These are phyloP conservation scores for Epizoanthus rinbou DNA, from an alignment of 92 coral and sea anemone genomes.

Conservation along the genomic window DNA sequence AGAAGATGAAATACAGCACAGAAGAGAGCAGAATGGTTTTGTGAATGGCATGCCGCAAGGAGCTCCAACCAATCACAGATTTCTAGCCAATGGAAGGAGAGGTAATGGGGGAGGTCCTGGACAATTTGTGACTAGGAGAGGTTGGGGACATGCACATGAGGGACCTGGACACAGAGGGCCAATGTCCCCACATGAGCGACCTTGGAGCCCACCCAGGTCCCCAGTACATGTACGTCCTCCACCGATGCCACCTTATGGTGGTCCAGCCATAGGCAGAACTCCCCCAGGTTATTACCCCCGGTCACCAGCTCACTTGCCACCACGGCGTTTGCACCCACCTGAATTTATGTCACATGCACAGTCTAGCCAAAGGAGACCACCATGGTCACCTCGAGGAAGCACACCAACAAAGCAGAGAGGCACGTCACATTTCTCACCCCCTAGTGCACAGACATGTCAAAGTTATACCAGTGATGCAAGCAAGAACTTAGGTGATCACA, in stretches of 20 bases:
- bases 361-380: constrained; percentile 6
- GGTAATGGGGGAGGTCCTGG: constrained; percentile 26
- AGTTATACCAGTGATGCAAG: not conserved
- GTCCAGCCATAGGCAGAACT: not conserved
- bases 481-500: not conserved
- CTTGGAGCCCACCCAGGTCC: constrained; percentile 18
- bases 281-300: not conserved
- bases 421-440: constrained; percentile 8
- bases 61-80: not conserved
- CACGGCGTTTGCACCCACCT: not conserved
- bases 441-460: constrained; percentile 9
- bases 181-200: constrained; percentile 13
- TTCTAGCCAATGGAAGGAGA: constrained; percentile 6
- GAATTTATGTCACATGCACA: constrained; percentile 14
- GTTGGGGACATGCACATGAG: constrained; percentile 20
- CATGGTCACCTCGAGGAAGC: constrained; percentile 6
- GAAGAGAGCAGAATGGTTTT: constrained; percentile 24
- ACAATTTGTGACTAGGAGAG: not conserved
- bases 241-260: not conserved
- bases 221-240: constrained; percentile 13
- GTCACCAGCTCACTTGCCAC: not conserved
- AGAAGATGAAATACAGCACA: constrained; percentile 3
- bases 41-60: not conserved
- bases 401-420: constrained; percentile 3
- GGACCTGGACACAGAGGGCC: constrained; percentile 24